These are phyloP conservation scores for Melipona quadrifasciata DNA, from an alignment of 1,140 invertebrate species.

Conservation along the genomic window DNA sequence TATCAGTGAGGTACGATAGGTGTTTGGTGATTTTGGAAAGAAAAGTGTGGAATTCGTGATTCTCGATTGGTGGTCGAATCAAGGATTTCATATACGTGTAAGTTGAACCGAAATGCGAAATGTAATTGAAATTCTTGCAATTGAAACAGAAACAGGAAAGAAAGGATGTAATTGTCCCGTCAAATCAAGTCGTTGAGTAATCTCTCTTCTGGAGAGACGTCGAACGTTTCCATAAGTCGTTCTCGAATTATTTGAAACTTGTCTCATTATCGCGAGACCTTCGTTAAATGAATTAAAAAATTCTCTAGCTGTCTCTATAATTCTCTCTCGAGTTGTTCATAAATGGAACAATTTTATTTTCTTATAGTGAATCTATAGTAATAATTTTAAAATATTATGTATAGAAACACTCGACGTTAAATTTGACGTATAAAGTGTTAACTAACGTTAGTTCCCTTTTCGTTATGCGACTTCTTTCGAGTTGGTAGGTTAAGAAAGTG, in stretches of 20 bases:
- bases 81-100: background rate
- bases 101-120: background rate
- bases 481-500: too few relatives aligned
- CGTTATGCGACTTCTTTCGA: too few relatives aligned
- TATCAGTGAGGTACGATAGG: slow-evolving; percentile 14
- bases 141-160: background rate
- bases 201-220: background rate
- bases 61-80: background rate
- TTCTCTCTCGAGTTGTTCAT: accelerated
- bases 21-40: background rate
- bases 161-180: background rate
- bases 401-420: too few relatives aligned
- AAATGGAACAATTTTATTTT: background rate
- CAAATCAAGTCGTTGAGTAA: background rate
- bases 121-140: background rate
- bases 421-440: too few relatives aligned
- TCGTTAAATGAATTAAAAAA: background rate
- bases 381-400: too few relatives aligned
- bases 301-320: background rate
- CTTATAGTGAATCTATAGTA: too few relatives aligned
- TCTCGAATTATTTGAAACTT: background rate
- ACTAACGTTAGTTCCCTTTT: too few relatives aligned
- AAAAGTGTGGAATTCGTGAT: background rate
- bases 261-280: background rate
- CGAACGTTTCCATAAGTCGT: background rate